Conservation (phyloP, 1,140 invertebrate species). For the Papilio polyxenes region DNA sequence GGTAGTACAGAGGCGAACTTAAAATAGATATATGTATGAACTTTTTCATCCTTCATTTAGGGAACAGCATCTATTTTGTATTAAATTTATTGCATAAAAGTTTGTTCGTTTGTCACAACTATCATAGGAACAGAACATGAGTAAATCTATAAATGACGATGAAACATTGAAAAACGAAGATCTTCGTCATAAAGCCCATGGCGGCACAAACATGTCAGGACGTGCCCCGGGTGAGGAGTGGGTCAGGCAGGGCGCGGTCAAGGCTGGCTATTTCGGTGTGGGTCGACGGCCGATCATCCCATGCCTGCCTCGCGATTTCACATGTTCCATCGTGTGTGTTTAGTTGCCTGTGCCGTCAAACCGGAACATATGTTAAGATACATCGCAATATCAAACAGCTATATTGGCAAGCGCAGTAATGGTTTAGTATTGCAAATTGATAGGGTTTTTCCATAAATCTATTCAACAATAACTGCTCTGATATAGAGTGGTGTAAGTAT, state of each 20-base stretch:
- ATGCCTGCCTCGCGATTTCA: slow-evolving; percentile 43
- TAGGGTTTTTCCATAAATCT: neutral
- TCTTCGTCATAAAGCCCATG: slow-evolving; percentile 7
- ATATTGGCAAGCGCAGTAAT: neutral
- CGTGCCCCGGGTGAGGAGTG: slow-evolving; percentile 38
- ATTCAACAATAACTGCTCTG: neutral
- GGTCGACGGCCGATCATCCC: slow-evolving; percentile 55
- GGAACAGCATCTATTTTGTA: neutral
- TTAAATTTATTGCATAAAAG: neutral
- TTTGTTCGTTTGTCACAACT: neutral
- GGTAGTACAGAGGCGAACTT: too few relatives aligned
- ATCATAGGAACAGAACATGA: neutral
- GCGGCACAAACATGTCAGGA: slow-evolving; percentile 22
- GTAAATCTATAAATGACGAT: neutral
- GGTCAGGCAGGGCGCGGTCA: slow-evolving; percentile 61
- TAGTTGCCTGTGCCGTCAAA: neutral
- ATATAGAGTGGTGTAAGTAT: too few relatives aligned
- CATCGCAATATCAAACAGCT: neutral
- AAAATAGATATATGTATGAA: too few relatives aligned
- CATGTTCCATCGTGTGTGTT: slow-evolving; percentile 31
- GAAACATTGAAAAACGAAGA: neutral
- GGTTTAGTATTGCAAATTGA: neutral
- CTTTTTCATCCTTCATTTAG: too few relatives aligned
- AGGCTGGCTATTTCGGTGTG: slow-evolving; percentile 69
- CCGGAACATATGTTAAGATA: neutral